phyloP scores from a whole-genome alignment of 2,113 vertebrate species.

The Lagenorhynchus albirostris region DNA sequence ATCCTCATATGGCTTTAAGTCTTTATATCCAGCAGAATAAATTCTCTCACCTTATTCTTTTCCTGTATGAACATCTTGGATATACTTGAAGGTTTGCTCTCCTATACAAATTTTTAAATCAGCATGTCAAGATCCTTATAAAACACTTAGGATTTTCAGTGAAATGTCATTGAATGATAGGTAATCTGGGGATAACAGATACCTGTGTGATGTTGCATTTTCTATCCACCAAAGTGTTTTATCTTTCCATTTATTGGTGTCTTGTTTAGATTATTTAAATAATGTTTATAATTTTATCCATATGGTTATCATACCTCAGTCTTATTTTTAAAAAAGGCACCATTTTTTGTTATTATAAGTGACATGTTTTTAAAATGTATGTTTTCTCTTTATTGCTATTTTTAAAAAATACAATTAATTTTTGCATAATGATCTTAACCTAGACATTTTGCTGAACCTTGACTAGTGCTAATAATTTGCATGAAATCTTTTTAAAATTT shows the following conservation, averaged over 20 bases:
- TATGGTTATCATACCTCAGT: neutral
- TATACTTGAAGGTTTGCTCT: neutral
- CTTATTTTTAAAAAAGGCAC: neutral
- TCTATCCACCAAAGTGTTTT: neutral
- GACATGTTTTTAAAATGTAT: neutral
- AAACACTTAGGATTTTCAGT: neutral
- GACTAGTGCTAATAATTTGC: neutral
- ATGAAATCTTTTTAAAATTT: neutral
- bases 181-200: neutral
- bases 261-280: neutral
- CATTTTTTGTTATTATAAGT: neutral
- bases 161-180: neutral
- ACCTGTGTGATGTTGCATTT: neutral
- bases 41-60: neutral
- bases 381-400: neutral
- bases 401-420: neutral
- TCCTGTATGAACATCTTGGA: neutral
- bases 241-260: neutral
- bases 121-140: neutral
- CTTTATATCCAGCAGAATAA: neutral
- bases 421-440: neutral
- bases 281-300: neutral
- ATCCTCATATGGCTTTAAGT: neutral
- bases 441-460: neutral
- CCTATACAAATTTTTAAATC: neutral